Base-by-base conservation (phyloP, 64 coral and sea anemone species). In the Montipora cactus region DNA sequence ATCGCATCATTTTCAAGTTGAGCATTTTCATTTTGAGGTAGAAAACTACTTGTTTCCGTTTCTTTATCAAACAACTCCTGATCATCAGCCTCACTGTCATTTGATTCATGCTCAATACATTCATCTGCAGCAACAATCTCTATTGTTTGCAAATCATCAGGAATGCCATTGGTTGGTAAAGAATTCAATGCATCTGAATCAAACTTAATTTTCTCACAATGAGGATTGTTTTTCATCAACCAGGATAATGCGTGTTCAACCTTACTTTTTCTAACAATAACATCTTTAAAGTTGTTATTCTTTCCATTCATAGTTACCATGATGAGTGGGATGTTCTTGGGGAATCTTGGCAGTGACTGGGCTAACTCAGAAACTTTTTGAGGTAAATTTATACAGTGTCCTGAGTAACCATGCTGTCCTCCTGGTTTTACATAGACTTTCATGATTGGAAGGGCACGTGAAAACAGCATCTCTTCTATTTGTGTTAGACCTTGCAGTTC, bases 1-100 rank as follows among this genome's bases (percentile, higher is more conserved):
- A 89, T 94, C 45, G 78, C 71, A 59, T 89, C 20, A 14, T 58
- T 44, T 94, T 94, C 92, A 59, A 81, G 67, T 52, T 94, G 64
- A 94, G 59, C 51, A 72, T 47, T 89, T 25, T 37, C 69, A 89
- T 49, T 87, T 37, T 44, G 80, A 71, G 92, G 93, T 84, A 90
- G 93, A 58, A 94, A 94, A 49, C 80, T 90, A 25, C 47, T 77
- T 49, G 70, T 84, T 69, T 90, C 62, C 8, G 49, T 78, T 59
- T 57, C 15, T 55, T 78, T 82, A 58, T 90, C 44, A 37, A 72
- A 72, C 69, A 72, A 72, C 22, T 72, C 22, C 69, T 72, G 19
- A 72, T 72, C 20, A 25, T 72, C 69, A 20, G 37, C 19, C 5
- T 72, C 59, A 78, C 72, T 81, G 51, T 94, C 87, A 46, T 83